These are phyloP conservation scores for Sclerodermus sp. DNA, from an alignment of 2,888 invertebrate species.

Conservation along the genomic window DNA sequence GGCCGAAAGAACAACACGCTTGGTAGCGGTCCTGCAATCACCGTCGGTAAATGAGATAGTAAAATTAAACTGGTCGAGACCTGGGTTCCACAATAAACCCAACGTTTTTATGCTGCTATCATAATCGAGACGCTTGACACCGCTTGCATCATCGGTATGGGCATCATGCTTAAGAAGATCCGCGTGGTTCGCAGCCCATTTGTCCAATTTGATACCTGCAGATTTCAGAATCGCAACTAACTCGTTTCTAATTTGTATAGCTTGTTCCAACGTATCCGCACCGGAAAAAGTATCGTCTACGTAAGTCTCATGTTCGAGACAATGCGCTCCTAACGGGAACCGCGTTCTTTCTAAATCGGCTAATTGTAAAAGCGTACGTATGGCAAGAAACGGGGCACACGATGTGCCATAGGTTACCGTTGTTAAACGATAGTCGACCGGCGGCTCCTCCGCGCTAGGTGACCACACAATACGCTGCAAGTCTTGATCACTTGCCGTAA, in stretches of 20 bases:
- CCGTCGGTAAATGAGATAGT: not conserved
- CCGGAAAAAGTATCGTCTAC: constrained; percentile 8
- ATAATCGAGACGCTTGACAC: no score
- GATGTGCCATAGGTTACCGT: constrained; percentile 13
- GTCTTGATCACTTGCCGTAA: constrained; percentile 9
- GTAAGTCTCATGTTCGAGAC: not conserved
- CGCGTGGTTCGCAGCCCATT: constrained; percentile 7
- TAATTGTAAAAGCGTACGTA: constrained; percentile 7
- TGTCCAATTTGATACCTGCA: constrained; percentile 7
- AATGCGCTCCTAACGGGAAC: constrained; percentile 3
- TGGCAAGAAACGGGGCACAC: constrained; percentile 8
- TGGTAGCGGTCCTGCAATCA: constrained; percentile 1
- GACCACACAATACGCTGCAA: constrained; percentile 13
- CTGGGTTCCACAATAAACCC: constrained; percentile 11
- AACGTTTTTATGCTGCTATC: constrained; percentile 5
- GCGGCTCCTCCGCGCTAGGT: not conserved
- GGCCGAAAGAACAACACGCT: constrained; percentile 11
- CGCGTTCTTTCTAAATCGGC: constrained; percentile 10
- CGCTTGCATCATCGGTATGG: no score
- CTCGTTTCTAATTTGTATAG: not conserved
- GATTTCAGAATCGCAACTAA: not conserved
- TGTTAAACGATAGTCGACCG: constrained; percentile 6
- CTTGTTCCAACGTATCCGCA: constrained; percentile 3
- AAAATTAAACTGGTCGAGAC: constrained; percentile 3
- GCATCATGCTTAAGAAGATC: constrained; percentile 1